Evolutionary conservation across 2,797 vertebrate species (phyloP), one percentile per base, ranked within the genome.

Genomic region (Parotocinclus haroldoi): DNA sequence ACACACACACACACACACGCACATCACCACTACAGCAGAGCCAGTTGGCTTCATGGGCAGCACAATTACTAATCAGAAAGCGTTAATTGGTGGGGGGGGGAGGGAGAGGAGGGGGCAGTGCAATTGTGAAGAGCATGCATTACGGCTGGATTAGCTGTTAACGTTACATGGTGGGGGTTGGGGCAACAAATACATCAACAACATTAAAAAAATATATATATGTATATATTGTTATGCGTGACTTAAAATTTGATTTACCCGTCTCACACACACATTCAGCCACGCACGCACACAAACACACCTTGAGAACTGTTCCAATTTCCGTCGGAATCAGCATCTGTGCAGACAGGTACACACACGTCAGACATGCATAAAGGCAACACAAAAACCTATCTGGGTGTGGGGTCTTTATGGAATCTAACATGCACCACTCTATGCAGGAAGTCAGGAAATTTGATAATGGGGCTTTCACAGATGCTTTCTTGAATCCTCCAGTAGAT

Each of bases 281-380:
- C 27, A 42, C 51, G 39, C 37, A 63, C 18, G 10, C 79, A 84
- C 82, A 73, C 78, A 71, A 58, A 81, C 89, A 90, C 86, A 91
- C 89, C 90, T 91, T 90, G 86, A 82, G 88, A 86, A 89, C 81
- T 90, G 89, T 87, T 90, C 88, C 89, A 90, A 91, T 88, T 92
- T 85, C 86, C 89, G 78, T 90, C 89, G 76, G 85, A 89, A 76
- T 91, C 90, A 85, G 89, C 86, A 91, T 90, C 89, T 91, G 89
- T 83, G 79, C 87, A 89, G 68, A 88, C 85, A 91, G 84, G 88
- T 78, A 87, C 76, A 86, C 54, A 69, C 69, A 74, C 57, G 60
- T 75, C 71, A 84, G 62, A 42, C 46, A 42, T 69, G 63, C 59
- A 64, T 37, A n/a, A 38, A 52, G 13, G 58, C 71, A 80, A 66